phyloP scores from a whole-genome alignment of 2,888 invertebrate genomes.

The Rhorus exstirpatorius region DNA sequence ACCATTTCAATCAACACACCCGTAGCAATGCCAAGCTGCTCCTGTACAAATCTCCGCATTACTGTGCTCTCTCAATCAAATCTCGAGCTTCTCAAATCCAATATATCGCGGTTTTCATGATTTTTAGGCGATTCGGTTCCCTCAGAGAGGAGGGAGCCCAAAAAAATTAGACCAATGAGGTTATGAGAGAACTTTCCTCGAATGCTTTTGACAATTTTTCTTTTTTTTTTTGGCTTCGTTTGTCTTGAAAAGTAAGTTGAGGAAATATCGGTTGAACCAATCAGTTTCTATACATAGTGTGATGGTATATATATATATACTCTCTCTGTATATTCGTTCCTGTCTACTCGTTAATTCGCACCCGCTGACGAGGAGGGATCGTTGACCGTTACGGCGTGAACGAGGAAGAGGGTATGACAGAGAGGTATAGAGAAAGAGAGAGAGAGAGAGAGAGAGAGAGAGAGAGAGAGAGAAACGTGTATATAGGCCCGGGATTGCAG shows the following conservation, averaged over 20 bases:
- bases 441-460: constrained; percentile 64
- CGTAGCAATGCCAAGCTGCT: too few species aligned
- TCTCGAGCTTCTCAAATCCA: too few species aligned
- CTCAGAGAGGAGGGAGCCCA: too few species aligned
- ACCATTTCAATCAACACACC: too few species aligned
- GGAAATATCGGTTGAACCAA: constrained; percentile 2
- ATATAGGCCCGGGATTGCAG: constrained; percentile 41
- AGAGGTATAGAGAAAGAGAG: constrained; percentile 44
- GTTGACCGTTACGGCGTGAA: constrained; percentile 80
- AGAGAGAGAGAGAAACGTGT: neutral
- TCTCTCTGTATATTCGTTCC: neutral
- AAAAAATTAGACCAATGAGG: too few species aligned
- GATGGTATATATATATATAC: neutral
- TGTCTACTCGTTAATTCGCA: constrained; percentile 73
- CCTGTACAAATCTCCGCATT: too few species aligned
- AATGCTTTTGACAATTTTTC: too few species aligned
- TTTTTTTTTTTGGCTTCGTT: too few species aligned
- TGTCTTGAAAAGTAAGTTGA: neutral
- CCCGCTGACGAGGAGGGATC: constrained; percentile 78
- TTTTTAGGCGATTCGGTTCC: too few species aligned
- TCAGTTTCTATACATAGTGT: neutral
- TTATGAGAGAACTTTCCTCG: too few species aligned
- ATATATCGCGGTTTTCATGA: too few species aligned
- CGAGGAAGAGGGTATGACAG: constrained; percentile 73
- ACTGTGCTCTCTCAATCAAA: too few species aligned